Evolutionary conservation across 2,797 vertebrate genomes (phyloP).

Genomic region (Echeneis naucrates): DNA sequence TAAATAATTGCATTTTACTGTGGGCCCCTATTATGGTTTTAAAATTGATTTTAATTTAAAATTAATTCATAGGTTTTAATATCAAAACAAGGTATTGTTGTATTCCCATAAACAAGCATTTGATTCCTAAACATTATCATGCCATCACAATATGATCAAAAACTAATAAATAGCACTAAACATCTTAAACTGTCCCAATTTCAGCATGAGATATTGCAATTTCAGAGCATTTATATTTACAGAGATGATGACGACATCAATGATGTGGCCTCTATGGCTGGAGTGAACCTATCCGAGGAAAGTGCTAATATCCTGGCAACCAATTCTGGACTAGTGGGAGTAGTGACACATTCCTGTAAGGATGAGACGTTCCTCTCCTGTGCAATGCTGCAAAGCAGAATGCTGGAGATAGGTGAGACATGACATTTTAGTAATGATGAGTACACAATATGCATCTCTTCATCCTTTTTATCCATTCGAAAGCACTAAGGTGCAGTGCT

Average conservation of each 20-base stretch:
- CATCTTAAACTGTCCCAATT: background rate
- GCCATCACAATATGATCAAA: background rate
- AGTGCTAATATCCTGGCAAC: slow-evolving; percentile 96
- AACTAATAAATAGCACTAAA: background rate
- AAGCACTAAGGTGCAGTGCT: background rate
- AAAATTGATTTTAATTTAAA: no score
- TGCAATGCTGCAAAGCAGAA: slow-evolving; percentile 90
- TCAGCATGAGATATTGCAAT: background rate
- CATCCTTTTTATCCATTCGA: background rate
- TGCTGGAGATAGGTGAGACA: slow-evolving; percentile 92
- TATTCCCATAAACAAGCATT: background rate
- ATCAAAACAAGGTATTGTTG: background rate
- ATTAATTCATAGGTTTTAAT: background rate
- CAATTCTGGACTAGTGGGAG: slow-evolving; percentile 94
- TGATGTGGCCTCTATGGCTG: slow-evolving; percentile 98
- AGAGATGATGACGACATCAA: slow-evolving; percentile 99
- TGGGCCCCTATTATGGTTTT: no score
- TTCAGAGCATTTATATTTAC: slow-evolving; percentile 25
- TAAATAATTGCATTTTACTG: no score
- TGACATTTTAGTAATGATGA: no score
- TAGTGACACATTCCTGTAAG: slow-evolving; percentile 95
- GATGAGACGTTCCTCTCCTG: slow-evolving; percentile 94
- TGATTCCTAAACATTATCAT: background rate
- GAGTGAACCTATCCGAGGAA: slow-evolving; percentile 97
- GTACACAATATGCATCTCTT: no score